Base-by-base conservation (phyloP, 2,888 invertebrate species). In the Lacanobia wlatinum region DNA sequence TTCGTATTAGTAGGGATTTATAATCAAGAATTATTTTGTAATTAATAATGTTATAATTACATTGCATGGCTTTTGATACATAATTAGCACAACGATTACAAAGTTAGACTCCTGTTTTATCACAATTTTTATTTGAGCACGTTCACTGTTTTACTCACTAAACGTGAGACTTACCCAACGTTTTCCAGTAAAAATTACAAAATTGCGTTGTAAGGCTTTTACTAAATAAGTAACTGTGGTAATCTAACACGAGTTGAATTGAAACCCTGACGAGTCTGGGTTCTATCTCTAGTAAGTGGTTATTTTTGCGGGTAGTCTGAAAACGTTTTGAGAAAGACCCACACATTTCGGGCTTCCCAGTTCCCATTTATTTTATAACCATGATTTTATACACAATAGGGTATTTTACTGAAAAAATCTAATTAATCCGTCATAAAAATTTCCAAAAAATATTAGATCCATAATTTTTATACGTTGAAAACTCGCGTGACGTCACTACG, bases 171-270 rank as follows among this genome's bases (percentile, higher is more conserved):
- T 55, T 66, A 10, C n/a, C 10, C 16, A 76, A 76, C 38, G 8
- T 52, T 81, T 50, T 70, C 28, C 4, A 58, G 10, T 70, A 43
- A 52, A 63, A 73, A 56, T 70, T 10, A 70, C 78, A 71, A 70
- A 70, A 53, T 77, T 23, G 28, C 59, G 1, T 38, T 18, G 43
- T 59, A 28, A 43, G 6, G 5, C 60, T n/a, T 14, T 2, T 34
- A 23, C 8, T 38, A 21, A 40, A 40, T 59, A 53, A 6, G 23
- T 53, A 23, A 53, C 4, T 53, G 2, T n/a, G 14, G 12, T 23
- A 21, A 21, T 53, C 5, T 21, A 34, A 46, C 12, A 18, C 40
- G 23, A 48, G 48, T 18, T 18, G 48, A 48, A 48, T 18, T 48
- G 18, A 18, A 48, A 48, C 18, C 18, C 46, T 18, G 0, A 8